phyloP scores from a whole-genome alignment of 2,797 vertebrate genomes.

The Podarcis lilfordi region DNA sequence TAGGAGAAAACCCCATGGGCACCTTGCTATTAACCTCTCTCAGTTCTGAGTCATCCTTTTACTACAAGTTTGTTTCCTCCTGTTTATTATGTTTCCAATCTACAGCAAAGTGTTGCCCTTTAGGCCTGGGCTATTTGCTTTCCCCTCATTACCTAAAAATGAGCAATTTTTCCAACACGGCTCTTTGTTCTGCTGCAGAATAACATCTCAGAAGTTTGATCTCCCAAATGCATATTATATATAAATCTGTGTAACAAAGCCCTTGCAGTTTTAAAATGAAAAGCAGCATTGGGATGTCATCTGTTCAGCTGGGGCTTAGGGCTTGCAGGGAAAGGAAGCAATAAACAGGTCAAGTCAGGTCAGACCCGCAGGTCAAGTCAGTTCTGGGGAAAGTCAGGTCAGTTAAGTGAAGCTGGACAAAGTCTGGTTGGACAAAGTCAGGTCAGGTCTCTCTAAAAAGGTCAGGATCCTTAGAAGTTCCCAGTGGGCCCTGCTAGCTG shows the following conservation, averaged over 20 bases:
- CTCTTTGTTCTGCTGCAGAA: neutral
- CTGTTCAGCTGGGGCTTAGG: too few relatives aligned
- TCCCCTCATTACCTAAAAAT: neutral
- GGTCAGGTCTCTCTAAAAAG: too few relatives aligned
- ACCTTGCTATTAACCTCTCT: neutral
- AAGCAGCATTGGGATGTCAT: neutral
- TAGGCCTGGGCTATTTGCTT: neutral
- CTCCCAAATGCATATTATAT: neutral
- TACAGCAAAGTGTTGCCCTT: neutral
- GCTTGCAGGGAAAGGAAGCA: too few relatives aligned
- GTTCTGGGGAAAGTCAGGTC: too few relatives aligned
- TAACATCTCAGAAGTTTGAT: slow-evolving; percentile 3
- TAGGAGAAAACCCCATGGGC: neutral
- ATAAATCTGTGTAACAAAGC: neutral
- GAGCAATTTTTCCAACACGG: neutral
- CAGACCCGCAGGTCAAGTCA: too few relatives aligned
- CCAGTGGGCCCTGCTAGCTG: too few relatives aligned
- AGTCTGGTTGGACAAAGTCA: too few relatives aligned
- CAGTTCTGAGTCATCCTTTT: neutral
- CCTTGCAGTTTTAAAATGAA: neutral
- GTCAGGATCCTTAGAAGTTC: too few relatives aligned
- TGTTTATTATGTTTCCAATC: neutral
- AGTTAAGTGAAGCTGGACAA: too few relatives aligned
- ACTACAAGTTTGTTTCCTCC: neutral
- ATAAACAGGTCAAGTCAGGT: too few relatives aligned